Evolutionary conservation across 2,888 invertebrate genomes (phyloP).

Genomic region (Neuroscelio doddi): DNA sequence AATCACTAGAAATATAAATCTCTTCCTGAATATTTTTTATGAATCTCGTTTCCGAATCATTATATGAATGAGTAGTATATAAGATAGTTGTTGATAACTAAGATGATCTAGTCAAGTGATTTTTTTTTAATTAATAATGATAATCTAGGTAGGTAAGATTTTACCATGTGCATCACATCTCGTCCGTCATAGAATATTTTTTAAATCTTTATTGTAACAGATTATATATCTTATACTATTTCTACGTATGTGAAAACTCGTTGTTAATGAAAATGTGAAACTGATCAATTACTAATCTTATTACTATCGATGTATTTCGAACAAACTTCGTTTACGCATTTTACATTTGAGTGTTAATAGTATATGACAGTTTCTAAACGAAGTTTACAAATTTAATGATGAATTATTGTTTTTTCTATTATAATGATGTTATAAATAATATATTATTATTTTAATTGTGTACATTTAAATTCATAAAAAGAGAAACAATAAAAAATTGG

Average conservation of each 20-base stretch:
- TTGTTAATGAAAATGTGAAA: constrained; percentile 39
- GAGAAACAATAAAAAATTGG: constrained; percentile 34
- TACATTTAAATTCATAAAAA: constrained; percentile 23
- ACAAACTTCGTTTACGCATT: constrained; percentile 31
- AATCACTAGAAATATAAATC: constrained; percentile 61
- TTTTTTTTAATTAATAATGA: constrained; percentile 32
- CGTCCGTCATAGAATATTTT: constrained; percentile 46
- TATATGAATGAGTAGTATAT: constrained; percentile 59
- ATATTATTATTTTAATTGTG: constrained; percentile 22
- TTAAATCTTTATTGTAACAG: constrained; percentile 46
- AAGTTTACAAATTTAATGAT: constrained; percentile 11
- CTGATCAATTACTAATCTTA: constrained; percentile 33
- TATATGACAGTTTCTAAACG: constrained; percentile 21
- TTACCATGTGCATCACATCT: constrained; percentile 34
- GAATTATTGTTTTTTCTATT: constrained; percentile 35
- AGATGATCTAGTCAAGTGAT: constrained; percentile 70
- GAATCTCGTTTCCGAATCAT: constrained; percentile 60
- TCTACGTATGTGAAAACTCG: constrained; percentile 35
- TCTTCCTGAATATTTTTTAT: constrained; percentile 67
- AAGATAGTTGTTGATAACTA: constrained; percentile 55
- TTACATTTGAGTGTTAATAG: constrained; percentile 38
- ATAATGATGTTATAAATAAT: constrained; percentile 24
- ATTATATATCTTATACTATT: constrained; percentile 49
- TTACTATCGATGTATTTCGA: constrained; percentile 34
- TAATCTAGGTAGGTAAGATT: constrained; percentile 33